phyloP scores from a whole-genome alignment of 2,888 invertebrate species.

The Drosophila mettleri region DNA sequence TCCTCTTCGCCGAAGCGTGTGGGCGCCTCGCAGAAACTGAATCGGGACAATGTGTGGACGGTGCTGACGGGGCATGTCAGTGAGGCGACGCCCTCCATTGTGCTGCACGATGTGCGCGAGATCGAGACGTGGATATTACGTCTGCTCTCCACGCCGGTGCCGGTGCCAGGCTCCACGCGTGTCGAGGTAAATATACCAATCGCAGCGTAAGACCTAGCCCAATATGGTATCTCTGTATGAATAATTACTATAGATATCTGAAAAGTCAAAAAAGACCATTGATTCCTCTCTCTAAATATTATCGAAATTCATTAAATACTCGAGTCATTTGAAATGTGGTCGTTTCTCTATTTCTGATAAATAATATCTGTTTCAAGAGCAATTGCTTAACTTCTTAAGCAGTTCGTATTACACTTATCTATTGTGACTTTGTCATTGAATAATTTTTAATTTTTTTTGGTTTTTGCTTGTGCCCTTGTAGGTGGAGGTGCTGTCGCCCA shows the following conservation, averaged over 20 bases:
- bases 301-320: background rate
- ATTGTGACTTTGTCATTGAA: background rate
- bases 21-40: slow-evolving; percentile 94
- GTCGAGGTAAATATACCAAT: slow-evolving; percentile 85
- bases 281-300: background rate
- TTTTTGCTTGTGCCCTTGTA: slow-evolving; percentile 29
- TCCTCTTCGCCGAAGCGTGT: slow-evolving; percentile 94
- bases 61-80: slow-evolving; percentile 93
- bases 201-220: too few relatives aligned
- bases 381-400: too few relatives aligned
- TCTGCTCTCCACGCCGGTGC: slow-evolving; percentile 97
- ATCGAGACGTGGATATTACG: slow-evolving; percentile 99
- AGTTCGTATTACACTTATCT: background rate
- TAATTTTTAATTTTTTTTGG: background rate
- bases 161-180: slow-evolving; percentile 98
- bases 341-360: background rate
- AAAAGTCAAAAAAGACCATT: background rate
- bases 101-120: slow-evolving; percentile 98
- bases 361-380: background rate
- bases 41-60: slow-evolving; percentile 98
- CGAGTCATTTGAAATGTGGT: background rate
- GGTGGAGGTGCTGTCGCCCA: slow-evolving; percentile 93
- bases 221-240: too few relatives aligned
- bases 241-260: too few relatives aligned
- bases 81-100: slow-evolving; percentile 93